Conservation (phyloP, 2,888 invertebrate genomes). For the Agonopterix alstromeriana region DNA sequence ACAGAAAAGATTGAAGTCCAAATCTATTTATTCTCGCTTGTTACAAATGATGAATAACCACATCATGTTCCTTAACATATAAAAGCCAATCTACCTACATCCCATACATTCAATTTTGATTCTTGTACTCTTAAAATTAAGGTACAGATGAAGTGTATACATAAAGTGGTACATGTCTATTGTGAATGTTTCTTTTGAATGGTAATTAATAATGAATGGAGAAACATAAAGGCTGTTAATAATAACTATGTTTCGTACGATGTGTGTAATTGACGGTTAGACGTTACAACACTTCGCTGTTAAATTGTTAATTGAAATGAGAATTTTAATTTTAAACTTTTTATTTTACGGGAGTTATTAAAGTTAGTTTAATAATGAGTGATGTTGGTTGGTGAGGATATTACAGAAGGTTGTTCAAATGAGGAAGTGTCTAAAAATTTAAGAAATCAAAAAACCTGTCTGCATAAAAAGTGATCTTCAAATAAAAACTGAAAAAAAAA, state of each 20-base stretch:
- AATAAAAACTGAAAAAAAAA: too few species aligned
- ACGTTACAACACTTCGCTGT: background rate
- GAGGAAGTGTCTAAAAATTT: too few species aligned
- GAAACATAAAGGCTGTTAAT: constrained; percentile 7
- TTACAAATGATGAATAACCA: constrained; percentile 7
- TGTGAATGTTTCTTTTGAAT: constrained; percentile 5
- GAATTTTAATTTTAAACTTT: background rate
- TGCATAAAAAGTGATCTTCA: too few species aligned
- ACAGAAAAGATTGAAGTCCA: too few species aligned
- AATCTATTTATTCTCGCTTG: background rate
- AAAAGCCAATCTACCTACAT: too few species aligned
- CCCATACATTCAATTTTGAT: too few species aligned
- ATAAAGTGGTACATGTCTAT: background rate
- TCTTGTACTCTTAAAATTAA: too few species aligned
- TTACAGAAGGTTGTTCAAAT: too few species aligned
- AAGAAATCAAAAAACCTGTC: too few species aligned
- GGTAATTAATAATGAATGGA: constrained; percentile 7
- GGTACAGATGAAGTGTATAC: too few species aligned
- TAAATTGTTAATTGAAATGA: constrained; percentile 7
- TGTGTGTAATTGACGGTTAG: constrained; percentile 6
- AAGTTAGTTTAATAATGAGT: background rate
- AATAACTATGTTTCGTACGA: constrained; percentile 2
- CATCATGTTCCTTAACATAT: background rate
- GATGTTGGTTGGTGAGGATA: background rate
- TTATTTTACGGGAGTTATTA: too few species aligned